A percentile compares a stretch with the other conserved stretches of the same genome.
These are phyloP conservation scores for Cheilinus undulatus DNA, from an alignment of 2,113 vertebrate species.

Conservation along the genomic window DNA sequence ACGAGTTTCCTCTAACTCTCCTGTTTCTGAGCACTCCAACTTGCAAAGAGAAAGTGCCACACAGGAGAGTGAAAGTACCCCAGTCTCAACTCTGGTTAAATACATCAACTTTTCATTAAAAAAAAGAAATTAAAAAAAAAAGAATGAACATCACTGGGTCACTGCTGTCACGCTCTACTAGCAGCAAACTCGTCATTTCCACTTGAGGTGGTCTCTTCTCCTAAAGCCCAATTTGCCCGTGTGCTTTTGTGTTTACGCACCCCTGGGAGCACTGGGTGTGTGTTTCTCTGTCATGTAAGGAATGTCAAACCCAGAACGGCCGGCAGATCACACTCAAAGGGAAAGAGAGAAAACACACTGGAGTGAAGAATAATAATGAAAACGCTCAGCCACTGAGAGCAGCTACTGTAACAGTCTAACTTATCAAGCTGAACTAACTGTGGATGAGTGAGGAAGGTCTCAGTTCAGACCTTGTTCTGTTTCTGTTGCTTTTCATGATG, in stretches of 20 bases:
- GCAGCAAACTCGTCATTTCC: not conserved
- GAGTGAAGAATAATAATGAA: constrained; percentile 6
- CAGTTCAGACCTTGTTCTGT: not conserved
- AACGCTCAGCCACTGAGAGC: not conserved
- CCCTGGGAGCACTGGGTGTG: constrained; percentile 11
- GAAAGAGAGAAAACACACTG: not conserved
- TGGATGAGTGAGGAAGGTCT: not conserved
- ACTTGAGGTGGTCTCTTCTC: not conserved
- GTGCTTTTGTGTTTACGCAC: not conserved
- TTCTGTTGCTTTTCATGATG: too few relatives aligned
- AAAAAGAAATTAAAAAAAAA: too few relatives aligned
- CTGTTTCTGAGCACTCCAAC: too few relatives aligned
- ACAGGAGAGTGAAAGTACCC: too few relatives aligned
- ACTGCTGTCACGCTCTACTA: not conserved
- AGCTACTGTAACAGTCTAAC: not conserved
- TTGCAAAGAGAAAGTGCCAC: too few relatives aligned
- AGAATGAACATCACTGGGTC: not conserved
- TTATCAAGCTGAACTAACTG: not conserved
- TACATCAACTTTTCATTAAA: too few relatives aligned
- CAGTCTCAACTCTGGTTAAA: too few relatives aligned
- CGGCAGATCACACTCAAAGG: not conserved
- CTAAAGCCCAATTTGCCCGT: not conserved
- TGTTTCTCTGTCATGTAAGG: constrained; percentile 6
- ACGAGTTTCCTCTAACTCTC: too few relatives aligned
- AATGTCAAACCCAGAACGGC: constrained; percentile 9